These are phyloP conservation scores for Onychostruthus taczanowskii DNA, from an alignment of 2,113 vertebrate species.

Conservation along the genomic window DNA sequence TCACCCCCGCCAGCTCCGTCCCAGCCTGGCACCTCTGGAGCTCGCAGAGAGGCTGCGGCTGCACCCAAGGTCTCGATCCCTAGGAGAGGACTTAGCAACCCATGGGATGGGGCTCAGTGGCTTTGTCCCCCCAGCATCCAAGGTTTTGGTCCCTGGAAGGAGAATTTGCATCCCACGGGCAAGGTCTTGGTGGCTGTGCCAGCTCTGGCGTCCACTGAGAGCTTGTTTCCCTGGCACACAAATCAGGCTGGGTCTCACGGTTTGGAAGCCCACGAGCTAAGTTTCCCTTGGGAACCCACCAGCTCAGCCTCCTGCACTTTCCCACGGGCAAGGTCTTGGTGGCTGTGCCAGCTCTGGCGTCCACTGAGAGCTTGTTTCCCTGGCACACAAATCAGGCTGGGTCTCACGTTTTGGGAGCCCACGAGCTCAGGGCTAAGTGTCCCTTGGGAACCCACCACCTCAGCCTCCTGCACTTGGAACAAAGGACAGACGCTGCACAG, in stretches of 20 bases:
- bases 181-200: not conserved
- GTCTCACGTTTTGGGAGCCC: not conserved
- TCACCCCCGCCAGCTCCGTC: accelerated
- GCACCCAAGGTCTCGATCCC: not conserved
- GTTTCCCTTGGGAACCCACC: not conserved
- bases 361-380: not conserved
- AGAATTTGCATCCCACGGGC: accelerated
- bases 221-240: not conserved
- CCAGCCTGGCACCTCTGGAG: not conserved
- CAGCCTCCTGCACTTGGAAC: accelerated
- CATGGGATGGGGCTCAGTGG: accelerated
- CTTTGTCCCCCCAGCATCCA: not conserved
- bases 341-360: not conserved
- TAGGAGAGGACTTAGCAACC: not conserved
- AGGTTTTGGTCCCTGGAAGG: not conserved
- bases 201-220: not conserved
- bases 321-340: accelerated
- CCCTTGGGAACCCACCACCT: not conserved
- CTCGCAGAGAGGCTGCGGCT: not conserved
- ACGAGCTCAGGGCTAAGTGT: no score
- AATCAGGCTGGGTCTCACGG: accelerated
- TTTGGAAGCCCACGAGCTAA: not conserved
- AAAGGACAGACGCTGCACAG: accelerated
- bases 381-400: not conserved
- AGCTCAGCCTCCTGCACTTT: accelerated